Evolutionary conservation across 1,140 invertebrate species (phyloP), one percentile per base, ranked within the genome.

Genomic region (Solen grandis): DNA sequence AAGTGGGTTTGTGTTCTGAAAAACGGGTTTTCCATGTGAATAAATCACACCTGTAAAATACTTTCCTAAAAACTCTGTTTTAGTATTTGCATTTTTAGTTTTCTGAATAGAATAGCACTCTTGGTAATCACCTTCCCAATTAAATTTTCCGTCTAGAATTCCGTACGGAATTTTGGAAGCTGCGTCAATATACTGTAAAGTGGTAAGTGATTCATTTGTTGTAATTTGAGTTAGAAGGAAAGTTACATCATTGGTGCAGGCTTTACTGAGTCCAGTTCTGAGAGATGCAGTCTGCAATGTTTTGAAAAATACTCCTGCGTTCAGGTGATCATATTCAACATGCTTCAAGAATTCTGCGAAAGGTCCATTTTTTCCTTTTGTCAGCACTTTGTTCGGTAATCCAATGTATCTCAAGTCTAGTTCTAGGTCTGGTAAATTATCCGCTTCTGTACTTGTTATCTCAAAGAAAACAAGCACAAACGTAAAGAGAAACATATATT

Each of bases 71-170:
- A 78, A 68, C 10, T 22, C 25, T 33, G 65, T 59, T 10, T 68
- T 68, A 29, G 75, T 78, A 0, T 5, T 8, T 55, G 46, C 33
- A 33, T 78, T 78, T 16, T 46, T 16, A 5, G 69, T 33, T 3
- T 31, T 5, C 14, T 54, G 38, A 22, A 78, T 69, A 10, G 29
- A 29, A 8, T 54, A n/a, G 22, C 82, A 84, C 69, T 80, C 70
- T 4, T 76, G n/a, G 10, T 54, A 69, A 59, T 76, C 68, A 10
- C 82, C 82, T 0, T 68, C 29, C 76, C 76, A 84, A 36, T 54
- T 54, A 38, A 25, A 69, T n/a, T 63, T 84, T n/a, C 65, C 70
- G 57, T 76, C 55, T 27, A 68, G 14, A 31, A 84, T 36, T 16
- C 82, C 82, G 57, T 27, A 31, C 0, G 69, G 69, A 31, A 65